phyloP scores from a whole-genome alignment of 2,113 vertebrate species.

The Drymodes brunneopygia region DNA sequence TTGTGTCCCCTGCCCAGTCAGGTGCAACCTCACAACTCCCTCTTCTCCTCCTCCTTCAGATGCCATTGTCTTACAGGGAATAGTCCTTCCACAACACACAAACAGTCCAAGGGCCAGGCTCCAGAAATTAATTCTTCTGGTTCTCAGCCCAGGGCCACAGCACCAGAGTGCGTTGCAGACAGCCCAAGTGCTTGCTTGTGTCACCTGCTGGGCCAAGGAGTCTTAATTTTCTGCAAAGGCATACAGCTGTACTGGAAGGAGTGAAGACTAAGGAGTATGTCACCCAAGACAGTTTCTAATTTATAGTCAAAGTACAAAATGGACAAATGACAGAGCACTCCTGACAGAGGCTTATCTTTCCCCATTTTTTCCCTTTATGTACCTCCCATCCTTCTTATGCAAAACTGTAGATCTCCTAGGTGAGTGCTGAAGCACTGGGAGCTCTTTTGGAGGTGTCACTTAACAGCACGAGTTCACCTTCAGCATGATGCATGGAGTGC shows the following conservation, averaged over 20 bases:
- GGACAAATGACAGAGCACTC: neutral
- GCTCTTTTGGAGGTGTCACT: neutral
- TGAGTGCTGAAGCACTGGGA: neutral
- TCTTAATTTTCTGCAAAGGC: neutral
- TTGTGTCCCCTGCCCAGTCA: neutral
- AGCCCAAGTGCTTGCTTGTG: neutral
- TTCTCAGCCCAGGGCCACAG: neutral
- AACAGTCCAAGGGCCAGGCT: fast-evolving
- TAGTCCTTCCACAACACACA: neutral
- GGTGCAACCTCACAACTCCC: neutral
- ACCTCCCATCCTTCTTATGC: neutral
- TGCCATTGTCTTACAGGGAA: neutral
- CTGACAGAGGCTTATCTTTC: neutral
- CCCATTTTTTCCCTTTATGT: neutral
- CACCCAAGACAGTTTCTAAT: neutral
- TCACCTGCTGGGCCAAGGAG: neutral
- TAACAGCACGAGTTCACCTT: neutral
- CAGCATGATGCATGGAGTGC: neutral
- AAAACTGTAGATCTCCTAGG: neutral
- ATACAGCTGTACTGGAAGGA: neutral
- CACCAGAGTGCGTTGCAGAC: neutral
- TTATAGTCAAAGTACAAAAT: neutral
- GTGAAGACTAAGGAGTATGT: neutral
- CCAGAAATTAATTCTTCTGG: neutral
- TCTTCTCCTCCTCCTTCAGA: neutral